Evolutionary conservation across 1,140 invertebrate species (phyloP).

Genomic region (Anastrepha ludens): DNA sequence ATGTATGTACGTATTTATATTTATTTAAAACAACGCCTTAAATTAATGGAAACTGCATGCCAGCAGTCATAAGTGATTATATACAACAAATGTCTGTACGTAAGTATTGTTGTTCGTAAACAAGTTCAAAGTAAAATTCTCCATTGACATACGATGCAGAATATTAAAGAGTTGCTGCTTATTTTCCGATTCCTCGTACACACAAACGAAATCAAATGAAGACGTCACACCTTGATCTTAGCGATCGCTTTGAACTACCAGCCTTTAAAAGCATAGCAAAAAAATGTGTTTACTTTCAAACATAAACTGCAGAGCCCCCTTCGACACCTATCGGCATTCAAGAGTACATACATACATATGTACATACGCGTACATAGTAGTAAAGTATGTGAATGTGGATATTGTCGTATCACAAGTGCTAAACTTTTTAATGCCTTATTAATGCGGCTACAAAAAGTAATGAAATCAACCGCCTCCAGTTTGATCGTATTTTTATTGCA

Average conservation of each 20-base stretch:
- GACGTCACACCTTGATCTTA: neutral
- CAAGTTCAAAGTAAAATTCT: neutral
- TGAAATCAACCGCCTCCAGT: slow-evolving; percentile 32
- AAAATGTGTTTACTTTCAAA: slow-evolving; percentile 14
- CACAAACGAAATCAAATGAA: neutral
- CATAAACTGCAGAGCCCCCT: too few species aligned
- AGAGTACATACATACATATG: neutral
- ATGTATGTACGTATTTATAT: too few species aligned
- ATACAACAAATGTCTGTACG: too few species aligned
- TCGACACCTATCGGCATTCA: too few species aligned
- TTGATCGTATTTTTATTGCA: slow-evolving; percentile 32
- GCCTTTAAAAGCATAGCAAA: neutral
- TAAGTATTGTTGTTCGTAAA: neutral
- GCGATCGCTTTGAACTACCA: slow-evolving; percentile 7
- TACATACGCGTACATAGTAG: neutral
- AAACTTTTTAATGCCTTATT: slow-evolving; percentile 50
- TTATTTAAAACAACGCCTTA: too few species aligned
- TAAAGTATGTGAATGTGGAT: neutral
- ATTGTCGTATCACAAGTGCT: slow-evolving; percentile 47
- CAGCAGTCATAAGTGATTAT: too few species aligned
- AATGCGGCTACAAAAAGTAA: slow-evolving; percentile 47
- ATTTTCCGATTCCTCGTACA: too few species aligned
- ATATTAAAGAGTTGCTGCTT: neutral
- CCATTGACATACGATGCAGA: neutral
- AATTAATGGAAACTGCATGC: too few species aligned